Conservation (phyloP, 2,888 invertebrate species). For the Incurvaria masculella region DNA sequence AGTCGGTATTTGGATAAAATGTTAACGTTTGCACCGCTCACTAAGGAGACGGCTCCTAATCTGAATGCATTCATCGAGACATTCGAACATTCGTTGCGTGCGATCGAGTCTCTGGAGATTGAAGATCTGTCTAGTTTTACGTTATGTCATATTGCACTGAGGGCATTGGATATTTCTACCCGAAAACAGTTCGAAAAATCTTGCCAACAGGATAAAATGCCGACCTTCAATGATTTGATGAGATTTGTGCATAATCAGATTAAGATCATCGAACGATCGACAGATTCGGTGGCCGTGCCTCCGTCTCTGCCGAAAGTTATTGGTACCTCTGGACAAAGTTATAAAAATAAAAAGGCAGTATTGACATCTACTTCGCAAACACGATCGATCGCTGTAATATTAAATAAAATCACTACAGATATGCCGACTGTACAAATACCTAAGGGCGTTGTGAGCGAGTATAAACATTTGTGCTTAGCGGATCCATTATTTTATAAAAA, state of each 20-base stretch:
- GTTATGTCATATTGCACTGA: slow-evolving; percentile 9
- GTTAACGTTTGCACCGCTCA: background rate
- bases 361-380: no score
- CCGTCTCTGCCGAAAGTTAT: no score
- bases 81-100: slow-evolving; percentile 10
- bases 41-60: background rate
- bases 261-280: background rate
- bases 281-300: no score
- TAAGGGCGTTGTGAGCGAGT: background rate
- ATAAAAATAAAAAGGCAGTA: no score
- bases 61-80: slow-evolving; percentile 7
- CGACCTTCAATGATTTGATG: background rate
- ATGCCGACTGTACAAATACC: slow-evolving; percentile 1
- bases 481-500: background rate
- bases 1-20: slow-evolving; percentile 9
- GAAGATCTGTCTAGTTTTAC: slow-evolving; percentile 6
- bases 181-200: background rate
- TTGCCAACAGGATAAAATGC: background rate
- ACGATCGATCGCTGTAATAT: slow-evolving; percentile 1
- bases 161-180: background rate
- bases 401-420: slow-evolving; percentile 1
- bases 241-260: background rate
- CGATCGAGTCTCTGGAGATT: slow-evolving; percentile 9
- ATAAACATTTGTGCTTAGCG: background rate
- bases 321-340: no score